Conservation (phyloP, 2,113 vertebrate species). For the sheep (Ovis aries) region DNA sequence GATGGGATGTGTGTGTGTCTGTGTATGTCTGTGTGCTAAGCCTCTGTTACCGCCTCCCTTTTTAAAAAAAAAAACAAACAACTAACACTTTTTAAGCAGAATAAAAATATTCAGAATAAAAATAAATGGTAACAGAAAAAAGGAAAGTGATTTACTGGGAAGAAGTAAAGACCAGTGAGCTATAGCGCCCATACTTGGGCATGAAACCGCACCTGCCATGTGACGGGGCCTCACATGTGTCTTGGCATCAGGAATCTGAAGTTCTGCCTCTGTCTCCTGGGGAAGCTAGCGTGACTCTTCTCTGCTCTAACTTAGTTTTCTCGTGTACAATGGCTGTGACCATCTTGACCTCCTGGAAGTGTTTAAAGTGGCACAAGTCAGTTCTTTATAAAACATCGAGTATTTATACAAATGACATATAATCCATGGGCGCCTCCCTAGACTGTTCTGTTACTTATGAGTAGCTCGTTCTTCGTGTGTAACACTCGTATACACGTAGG, state of each 20-base stretch:
- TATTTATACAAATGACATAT: background rate
- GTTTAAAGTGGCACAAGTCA: background rate
- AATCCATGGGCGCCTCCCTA: background rate
- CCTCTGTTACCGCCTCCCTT: background rate
- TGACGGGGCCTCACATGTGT: background rate
- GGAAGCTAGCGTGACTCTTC: background rate
- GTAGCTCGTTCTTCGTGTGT: background rate
- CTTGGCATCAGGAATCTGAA: background rate
- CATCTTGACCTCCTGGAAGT: background rate
- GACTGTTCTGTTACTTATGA: background rate
- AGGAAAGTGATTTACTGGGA: background rate
- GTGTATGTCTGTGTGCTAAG: accelerated
- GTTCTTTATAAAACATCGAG: background rate
- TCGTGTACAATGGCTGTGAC: background rate
- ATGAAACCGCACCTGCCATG: background rate
- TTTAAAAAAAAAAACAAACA: no score
- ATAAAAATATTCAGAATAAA: background rate
- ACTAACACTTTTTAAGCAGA: background rate
- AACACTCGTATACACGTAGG: background rate
- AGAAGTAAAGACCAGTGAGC: background rate
- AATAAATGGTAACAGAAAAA: background rate
- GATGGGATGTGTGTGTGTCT: accelerated
- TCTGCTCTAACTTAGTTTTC: background rate
- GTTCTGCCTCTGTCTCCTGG: background rate
- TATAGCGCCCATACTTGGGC: background rate